These are phyloP conservation scores for Cyprinus carpio DNA, from an alignment of 2,113 vertebrate genomes.

Conservation along the genomic window DNA sequence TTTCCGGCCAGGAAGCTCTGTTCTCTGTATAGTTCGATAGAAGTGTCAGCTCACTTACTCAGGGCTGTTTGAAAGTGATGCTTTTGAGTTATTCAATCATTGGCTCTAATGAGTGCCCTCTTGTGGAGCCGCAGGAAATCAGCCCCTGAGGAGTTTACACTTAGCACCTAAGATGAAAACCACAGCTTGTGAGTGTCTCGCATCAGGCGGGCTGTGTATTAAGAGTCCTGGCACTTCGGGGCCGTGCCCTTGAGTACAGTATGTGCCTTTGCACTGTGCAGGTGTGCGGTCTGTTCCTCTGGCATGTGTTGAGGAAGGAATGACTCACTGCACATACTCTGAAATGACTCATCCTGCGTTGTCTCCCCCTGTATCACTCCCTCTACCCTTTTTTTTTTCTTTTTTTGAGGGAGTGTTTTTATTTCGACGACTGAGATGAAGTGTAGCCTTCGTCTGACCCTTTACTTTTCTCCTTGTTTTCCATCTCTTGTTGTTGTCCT, in stretches of 20 bases:
- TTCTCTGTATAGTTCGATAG: conserved; percentile 41
- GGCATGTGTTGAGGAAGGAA: conserved; percentile 69
- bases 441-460: conserved; percentile 45
- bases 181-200: conserved; percentile 4
- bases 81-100: neutral
- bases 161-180: conserved; percentile 32
- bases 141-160: neutral
- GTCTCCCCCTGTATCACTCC: conserved; percentile 56
- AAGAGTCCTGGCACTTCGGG: conserved; percentile 34
- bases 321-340: conserved; percentile 73
- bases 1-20: conserved; percentile 48
- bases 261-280: conserved; percentile 59
- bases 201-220: conserved; percentile 38
- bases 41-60: conserved; percentile 10
- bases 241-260: conserved; percentile 41
- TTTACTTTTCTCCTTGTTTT: conserved; percentile 36
- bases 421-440: conserved; percentile 50
- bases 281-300: conserved; percentile 72
- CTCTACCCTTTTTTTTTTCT: conserved; percentile 48
- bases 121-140: conserved; percentile 20
- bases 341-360: conserved; percentile 69
- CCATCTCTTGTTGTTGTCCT: conserved; percentile 25
- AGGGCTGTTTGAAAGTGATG: neutral
- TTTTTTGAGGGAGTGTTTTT: conserved; percentile 48
- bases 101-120: conserved; percentile 34